Evolutionary conservation across 2,888 invertebrate species (phyloP), one percentile per base, ranked within the genome.

Genomic region (Xanthia icteritia): DNA sequence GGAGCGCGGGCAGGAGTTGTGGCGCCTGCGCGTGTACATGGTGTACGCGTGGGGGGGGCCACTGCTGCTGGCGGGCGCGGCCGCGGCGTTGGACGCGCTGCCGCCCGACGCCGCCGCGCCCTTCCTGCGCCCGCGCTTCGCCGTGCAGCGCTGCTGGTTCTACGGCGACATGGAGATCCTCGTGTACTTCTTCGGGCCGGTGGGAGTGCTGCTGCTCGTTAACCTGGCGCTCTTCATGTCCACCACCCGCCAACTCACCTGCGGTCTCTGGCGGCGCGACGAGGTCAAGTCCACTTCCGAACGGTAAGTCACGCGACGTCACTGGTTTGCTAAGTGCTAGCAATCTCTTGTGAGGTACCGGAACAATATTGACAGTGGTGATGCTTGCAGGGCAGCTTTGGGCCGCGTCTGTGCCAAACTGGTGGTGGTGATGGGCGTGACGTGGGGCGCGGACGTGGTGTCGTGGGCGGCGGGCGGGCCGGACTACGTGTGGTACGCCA

Each of bases 31-130:
- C 76, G 97, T 98, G 89, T 99, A 98, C 96, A 97, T 97, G 89
- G 97, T 98, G 89, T 99, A 98, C 96, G 98, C 99, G 83, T 98
- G 98, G 98, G 98, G 98, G 86, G 97, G 98, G 71, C 98, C 99
- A 70, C 97, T 98, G 86, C 90, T 98, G 86, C 97, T 99, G 89
- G 98, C 98, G 73, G 97, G 97, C 77, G 97, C 98, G 74, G 98
- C 98, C 13, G 97, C 98, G 69, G 97, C 98, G 89, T 97, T 98
- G 85, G 98, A 98, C 95, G 97, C 97, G 90, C 97, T 98, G 92
- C 96, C 97, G 84, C 93, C 96, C 66, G 95, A 96, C 95, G 94
- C 96, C 74, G 97, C 97, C 90, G 94, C 97, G 89, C 92, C 96
- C 78, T 97, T 98, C 91, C 96, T 98, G 87, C 97, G 98, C 82